A percentile compares a stretch with the other conserved stretches of the same genome.
These are phyloP conservation scores for Corythornis leucogaster DNA, from an alignment of 2,797 vertebrate genomes.

Conservation along the genomic window DNA sequence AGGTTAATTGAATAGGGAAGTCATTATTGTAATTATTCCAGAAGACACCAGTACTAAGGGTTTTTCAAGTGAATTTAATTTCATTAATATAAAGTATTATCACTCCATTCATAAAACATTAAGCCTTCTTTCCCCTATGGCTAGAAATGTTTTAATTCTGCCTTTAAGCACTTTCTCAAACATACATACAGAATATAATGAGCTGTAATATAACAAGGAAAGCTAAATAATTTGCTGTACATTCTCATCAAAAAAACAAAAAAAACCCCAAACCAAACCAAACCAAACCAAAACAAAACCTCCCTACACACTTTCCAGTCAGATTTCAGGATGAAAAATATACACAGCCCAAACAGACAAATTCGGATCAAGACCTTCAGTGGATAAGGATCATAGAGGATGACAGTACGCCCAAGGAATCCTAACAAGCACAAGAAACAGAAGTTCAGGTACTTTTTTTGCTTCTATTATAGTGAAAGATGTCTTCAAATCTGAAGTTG, in stretches of 20 bases:
- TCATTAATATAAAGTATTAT: neutral
- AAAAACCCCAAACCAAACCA: no score
- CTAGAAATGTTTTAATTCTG: neutral
- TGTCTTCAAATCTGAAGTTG: neutral
- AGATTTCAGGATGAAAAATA: neutral
- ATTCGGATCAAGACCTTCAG: neutral
- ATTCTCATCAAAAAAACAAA: neutral
- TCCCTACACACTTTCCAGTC: neutral
- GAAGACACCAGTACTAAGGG: neutral
- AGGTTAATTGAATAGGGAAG: slow-evolving; percentile 25
- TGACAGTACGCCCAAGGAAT: neutral
- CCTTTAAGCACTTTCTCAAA: neutral
- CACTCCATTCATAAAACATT: neutral
- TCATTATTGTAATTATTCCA: slow-evolving; percentile 24
- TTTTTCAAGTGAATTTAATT: neutral
- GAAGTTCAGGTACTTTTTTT: neutral
- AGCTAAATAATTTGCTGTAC: neutral
- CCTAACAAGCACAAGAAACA: neutral
- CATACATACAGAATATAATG: neutral
- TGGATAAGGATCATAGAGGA: neutral
- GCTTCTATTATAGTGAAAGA: neutral
- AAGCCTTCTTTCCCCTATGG: neutral
- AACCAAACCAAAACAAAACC: neutral
- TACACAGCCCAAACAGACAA: accelerated
- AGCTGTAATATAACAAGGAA: neutral